Base-by-base conservation (phyloP, 2,113 vertebrate genomes). In the Regulus satrapa region DNA sequence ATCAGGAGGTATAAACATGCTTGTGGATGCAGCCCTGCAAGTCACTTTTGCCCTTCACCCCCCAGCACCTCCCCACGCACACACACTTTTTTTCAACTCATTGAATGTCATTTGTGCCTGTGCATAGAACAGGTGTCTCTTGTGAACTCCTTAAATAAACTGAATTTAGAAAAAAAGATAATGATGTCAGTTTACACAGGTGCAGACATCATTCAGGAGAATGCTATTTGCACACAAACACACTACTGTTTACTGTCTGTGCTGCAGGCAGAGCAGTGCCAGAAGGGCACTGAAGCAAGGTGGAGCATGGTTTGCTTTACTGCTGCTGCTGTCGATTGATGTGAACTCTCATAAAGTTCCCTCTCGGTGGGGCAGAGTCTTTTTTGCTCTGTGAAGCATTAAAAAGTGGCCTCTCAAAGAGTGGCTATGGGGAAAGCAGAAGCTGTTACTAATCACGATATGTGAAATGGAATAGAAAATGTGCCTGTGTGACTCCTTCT, bases 161-260 rank as follows among this genome's bases (percentile, higher is more conserved):
- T 79, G 94, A 55, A 63, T 91, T 87, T 76, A 9, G 21, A 92
- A 94, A 91, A 88, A 88, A 89, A 94, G 94, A 91, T 80, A 46
- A 72, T 91, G 90, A 95, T 97, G 96, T 96, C 94, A 93, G 95
- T 98, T 97, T 97, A 95, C 97, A 97, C 97, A 97, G 97, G 97
- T 97, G 97, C 96, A 96, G 94, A 71, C 96, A 95, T 95, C 96
- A 96, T 97, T 97, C 94, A 96, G 93, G 92, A 95, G 97, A 94
- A 96, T 78, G 96, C 85, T 96, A 84, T 97, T 97, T 97, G 97
- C 97, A 92, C 94, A 97, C 96, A 97, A 97, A 95, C 92, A 96
- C 87, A 9, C 94, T 64, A 89, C 91, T 96, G 94, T 97, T 97
- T 94, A 92, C 96, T 78, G 97, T 96, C 95, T 96, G 97, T 2